Conservation (phyloP, 2,888 invertebrate species). For the Eurois occulta region DNA sequence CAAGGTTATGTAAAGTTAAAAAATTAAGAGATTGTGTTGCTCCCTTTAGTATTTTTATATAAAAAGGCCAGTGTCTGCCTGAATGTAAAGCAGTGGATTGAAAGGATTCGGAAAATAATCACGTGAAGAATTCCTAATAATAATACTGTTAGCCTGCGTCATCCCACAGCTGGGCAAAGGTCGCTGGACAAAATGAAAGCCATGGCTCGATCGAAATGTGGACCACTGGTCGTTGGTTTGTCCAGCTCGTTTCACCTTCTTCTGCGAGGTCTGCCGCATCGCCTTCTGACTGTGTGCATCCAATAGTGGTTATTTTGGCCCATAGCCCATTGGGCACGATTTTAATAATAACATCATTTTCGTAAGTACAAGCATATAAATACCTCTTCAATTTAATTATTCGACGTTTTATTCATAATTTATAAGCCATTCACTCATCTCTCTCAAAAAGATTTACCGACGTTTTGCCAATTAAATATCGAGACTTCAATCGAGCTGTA, state of each 20-base stretch:
- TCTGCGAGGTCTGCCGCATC: not conserved
- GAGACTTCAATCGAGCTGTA: not conserved
- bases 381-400: not conserved
- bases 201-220: no score
- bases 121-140: not conserved
- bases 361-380: not conserved
- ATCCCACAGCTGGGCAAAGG: not conserved
- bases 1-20: slow-evolving; percentile 21
- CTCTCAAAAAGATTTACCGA: not conserved
- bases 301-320: not conserved
- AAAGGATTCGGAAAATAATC: not conserved
- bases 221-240: not conserved
- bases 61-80: not conserved
- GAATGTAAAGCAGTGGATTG: not conserved
- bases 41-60: not conserved
- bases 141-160: no score
- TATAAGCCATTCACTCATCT: not conserved
- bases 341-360: not conserved
- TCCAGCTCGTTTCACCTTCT: not conserved
- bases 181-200: no score
- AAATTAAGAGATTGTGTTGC: slow-evolving; percentile 32
- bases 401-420: not conserved
- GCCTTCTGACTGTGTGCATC: not conserved
- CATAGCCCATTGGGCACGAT: not conserved
- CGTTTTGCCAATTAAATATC: not conserved